Conservation (phyloP, 2,113 vertebrate genomes). For the Maccullochella peelii region DNA sequence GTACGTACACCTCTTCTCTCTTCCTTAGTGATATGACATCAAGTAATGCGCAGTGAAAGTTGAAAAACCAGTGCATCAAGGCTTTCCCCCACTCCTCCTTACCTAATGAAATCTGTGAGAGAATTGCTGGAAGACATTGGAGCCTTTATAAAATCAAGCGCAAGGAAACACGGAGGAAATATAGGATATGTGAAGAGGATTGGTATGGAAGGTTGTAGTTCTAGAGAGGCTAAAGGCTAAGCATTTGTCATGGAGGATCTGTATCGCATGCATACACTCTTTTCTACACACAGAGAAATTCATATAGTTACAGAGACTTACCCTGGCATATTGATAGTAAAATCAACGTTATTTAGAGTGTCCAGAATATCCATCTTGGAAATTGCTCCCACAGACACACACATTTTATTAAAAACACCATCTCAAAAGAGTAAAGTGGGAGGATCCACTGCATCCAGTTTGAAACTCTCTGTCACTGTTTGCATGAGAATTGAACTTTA, state of each 20-base stretch:
- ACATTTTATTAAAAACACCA: constrained; percentile 23
- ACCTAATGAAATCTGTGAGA: constrained; percentile 67
- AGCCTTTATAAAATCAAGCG: constrained; percentile 51
- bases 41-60: constrained; percentile 77
- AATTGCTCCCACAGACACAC: background rate
- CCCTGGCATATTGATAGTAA: constrained; percentile 22
- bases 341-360: constrained; percentile 27
- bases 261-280: background rate
- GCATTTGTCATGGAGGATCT: constrained; percentile 37
- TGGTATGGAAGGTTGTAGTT: constrained; percentile 24
- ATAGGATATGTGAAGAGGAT: constrained; percentile 32
- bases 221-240: constrained; percentile 44
- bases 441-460: background rate
- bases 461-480: background rate
- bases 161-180: constrained; percentile 46
- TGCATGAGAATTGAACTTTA: background rate
- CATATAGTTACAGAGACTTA: constrained; percentile 2
- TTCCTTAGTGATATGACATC: constrained; percentile 78
- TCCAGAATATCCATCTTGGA: constrained; percentile 24
- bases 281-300: background rate
- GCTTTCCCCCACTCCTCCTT: background rate
- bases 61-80: constrained; percentile 62
- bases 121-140: constrained; percentile 52
- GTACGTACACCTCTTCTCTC: constrained; percentile 65
- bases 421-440: constrained; percentile 3